Base-by-base conservation (phyloP, 2,797 vertebrate species). In the Apogon talboti region DNA sequence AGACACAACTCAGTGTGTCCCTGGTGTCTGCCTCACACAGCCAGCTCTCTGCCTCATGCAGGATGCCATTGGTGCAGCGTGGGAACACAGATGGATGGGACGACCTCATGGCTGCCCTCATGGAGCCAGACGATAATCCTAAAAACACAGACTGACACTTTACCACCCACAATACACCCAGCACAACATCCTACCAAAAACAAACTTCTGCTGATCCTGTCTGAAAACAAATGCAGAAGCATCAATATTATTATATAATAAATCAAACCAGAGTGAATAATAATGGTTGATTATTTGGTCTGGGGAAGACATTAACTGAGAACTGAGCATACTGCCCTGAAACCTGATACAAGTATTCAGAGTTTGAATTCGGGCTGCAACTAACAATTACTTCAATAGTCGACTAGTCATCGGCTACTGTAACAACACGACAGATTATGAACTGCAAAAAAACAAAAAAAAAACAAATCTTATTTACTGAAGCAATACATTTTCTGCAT, bases 91-190 rank as follows among this genome's bases (percentile, higher is more conserved):
- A 72, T 16, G 35, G 46, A 6, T 56, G 74, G 19, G 62, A 80
- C 80, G 80, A 89, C 82, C 83, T 86, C 85, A 84, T 45, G 69
- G 69, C 73, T 69, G 9, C 65, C 56, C 80, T 70, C 53, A 38
- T 85, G 78, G 87, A 84, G 89, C 87, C 88, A 90, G 85, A 86
- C 87, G 11, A 62, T 91, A 91, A 91, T 90, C 87, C 89, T 87
- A 77, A 87, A 91, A 89, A 81, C 79, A 91, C 87, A 90, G 72
- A 58, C 68, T 6, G 18, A 79, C 66, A 67, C 30, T 24, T 60
- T 71, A 48, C 54, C 77, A 73, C 51, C 58, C 30, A 66, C 54
- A 60, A 67, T 30, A 41, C 45, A 67, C 63, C 68, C 71, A 35
- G 40, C 74, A 56, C 56, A 55, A 67, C 62, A 50, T 71, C 77